phyloP scores from a whole-genome alignment of 1,140 invertebrate species.

The Drosophila carrolli region DNA sequence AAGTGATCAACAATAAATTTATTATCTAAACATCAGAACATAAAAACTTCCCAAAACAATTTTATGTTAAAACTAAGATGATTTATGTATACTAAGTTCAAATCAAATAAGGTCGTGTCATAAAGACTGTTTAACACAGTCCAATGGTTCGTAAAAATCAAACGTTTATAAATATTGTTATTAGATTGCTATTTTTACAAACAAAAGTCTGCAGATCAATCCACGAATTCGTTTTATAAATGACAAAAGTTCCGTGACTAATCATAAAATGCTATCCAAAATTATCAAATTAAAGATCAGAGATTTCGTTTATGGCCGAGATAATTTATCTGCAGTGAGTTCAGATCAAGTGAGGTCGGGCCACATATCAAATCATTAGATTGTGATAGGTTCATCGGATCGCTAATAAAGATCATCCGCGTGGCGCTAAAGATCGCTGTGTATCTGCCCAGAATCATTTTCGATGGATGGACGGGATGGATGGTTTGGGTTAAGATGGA shows the following conservation, averaged over 20 bases:
- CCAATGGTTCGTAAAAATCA: too few relatives aligned
- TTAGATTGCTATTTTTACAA: too few relatives aligned
- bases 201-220: too few relatives aligned
- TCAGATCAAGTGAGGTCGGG: constrained; percentile 3
- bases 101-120: too few relatives aligned
- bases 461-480: not conserved
- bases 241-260: not conserved
- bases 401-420: constrained; percentile 9
- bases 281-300: not conserved
- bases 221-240: too few relatives aligned
- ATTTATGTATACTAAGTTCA: too few relatives aligned
- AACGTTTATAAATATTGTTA: too few relatives aligned
- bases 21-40: not conserved
- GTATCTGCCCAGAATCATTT: not conserved
- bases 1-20: too few relatives aligned
- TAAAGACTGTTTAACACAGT: too few relatives aligned
- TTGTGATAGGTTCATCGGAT: constrained; percentile 9
- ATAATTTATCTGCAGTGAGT: constrained; percentile 25
- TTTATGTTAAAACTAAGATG: too few relatives aligned
- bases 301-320: not conserved
- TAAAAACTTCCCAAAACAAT: not conserved
- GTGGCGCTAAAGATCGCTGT: constrained; percentile 9
- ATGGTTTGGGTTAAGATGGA: not conserved
- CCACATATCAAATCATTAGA: constrained; percentile 4
- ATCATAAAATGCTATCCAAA: not conserved